Evolutionary conservation across 2,888 invertebrate genomes (phyloP).

Genomic region (Ceratothoa steindachneri): DNA sequence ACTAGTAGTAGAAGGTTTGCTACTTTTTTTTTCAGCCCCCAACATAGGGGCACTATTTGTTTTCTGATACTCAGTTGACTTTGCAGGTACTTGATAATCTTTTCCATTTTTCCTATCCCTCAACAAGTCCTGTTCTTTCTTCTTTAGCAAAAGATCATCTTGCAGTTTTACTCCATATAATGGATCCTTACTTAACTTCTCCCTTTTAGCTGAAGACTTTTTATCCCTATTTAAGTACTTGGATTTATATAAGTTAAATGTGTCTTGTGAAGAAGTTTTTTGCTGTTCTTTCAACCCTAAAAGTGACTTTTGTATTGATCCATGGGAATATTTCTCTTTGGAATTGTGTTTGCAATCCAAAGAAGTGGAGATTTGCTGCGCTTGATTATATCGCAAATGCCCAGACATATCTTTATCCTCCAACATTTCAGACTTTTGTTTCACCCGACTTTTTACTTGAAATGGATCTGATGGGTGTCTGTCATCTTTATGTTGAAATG

Average conservation of each 20-base stretch:
- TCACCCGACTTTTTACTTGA: too few relatives aligned
- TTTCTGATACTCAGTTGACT: neutral
- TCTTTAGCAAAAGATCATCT: neutral
- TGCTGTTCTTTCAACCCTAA: neutral
- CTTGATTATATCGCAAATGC: too few relatives aligned
- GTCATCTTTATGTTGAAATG: too few relatives aligned
- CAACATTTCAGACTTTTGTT: too few relatives aligned
- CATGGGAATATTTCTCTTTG: too few relatives aligned
- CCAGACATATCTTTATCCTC: too few relatives aligned
- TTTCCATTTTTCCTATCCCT: neutral
- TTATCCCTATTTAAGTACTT: neutral
- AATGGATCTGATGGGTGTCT: too few relatives aligned
- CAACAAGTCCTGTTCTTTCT: neutral
- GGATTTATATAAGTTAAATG: neutral
- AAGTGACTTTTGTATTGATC: too few relatives aligned
- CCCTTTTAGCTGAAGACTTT: neutral
- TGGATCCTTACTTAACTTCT: neutral
- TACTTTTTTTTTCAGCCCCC: neutral
- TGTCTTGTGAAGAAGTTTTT: neutral
- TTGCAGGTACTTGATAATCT: neutral
- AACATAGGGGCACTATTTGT: neutral
- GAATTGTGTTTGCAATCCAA: too few relatives aligned
- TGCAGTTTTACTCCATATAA: too few relatives aligned
- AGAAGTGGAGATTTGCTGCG: too few relatives aligned
- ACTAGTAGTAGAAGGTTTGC: neutral